Base-by-base conservation (phyloP, 2,113 vertebrate species). In the Urocynchramus pylzowi region DNA sequence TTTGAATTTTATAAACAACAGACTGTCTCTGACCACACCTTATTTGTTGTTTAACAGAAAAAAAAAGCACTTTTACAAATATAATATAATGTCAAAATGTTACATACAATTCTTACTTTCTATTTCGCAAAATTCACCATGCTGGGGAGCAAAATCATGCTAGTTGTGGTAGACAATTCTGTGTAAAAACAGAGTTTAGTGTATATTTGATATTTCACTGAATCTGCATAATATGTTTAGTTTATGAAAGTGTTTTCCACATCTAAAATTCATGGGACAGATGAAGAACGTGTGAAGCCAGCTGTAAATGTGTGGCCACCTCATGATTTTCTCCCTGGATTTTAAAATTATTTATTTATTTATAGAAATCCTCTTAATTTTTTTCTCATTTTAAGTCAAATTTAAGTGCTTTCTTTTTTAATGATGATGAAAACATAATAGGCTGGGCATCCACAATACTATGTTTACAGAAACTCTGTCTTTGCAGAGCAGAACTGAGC, bases 1-100 rank as follows among this genome's bases (percentile, higher is more conserved):
- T 84, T 50, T 64, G 3, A 22, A 80, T 77, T 76, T 84, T 20
- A 49, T 39, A 52, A 84, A 50, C 2, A 79, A 27, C 3, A 49
- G 16, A 20, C 10, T 35, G 6, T 13, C 10, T 44, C 4, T 42
- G 39, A 45, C 16, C 9, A 33, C 4, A 19, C 0, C 10, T 59
- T 42, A 41, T 26, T 80, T 8, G 3, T 50, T 35, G 65, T 54
- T 68, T 42, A 79, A 56, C 4, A 45, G 14, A 22, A 63, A 64
- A 63, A 64, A 31, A n/a, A 49, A 18, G 2, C 5, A n/a, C 3
- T 78, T 78, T 65, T 81, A 57, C 2, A 13, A 6, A 8, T 41
- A 22, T 26, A 35, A 61, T 20, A 13, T 44, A 33, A 22, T 28
- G 27, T 60, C 5, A 33, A 41, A 47, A 15, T 63, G 5, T 67